These are phyloP conservation scores for Chlorospingus flavigularis DNA, from an alignment of 2,797 vertebrate genomes.

Conservation along the genomic window DNA sequence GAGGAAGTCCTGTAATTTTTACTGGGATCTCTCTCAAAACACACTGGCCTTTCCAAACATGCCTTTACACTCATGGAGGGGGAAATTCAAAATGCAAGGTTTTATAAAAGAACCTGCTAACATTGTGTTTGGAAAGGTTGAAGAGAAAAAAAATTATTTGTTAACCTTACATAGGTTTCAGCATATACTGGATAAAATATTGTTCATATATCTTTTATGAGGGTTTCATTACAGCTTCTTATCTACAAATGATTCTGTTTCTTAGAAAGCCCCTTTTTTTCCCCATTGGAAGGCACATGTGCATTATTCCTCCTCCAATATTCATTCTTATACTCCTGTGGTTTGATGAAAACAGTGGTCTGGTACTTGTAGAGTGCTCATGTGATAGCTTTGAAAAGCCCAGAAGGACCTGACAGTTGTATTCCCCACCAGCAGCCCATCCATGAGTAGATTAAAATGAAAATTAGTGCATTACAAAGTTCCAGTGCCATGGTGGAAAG, in stretches of 20 bases:
- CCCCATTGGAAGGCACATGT: background rate
- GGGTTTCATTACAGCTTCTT: background rate
- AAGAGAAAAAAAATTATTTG: background rate
- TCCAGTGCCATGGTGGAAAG: background rate
- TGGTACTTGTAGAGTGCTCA: background rate
- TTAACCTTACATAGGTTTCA: background rate
- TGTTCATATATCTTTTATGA: background rate
- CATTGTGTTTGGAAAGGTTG: background rate
- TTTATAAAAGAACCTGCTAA: background rate
- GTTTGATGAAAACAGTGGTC: background rate
- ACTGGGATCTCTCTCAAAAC: background rate
- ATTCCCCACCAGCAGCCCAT: background rate
- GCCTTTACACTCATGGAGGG: background rate
- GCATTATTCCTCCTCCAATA: background rate
- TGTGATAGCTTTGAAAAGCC: background rate
- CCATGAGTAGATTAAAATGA: background rate
- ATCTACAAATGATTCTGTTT: background rate
- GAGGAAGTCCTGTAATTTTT: background rate
- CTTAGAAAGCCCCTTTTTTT: background rate
- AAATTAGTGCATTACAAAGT: slow-evolving; percentile 21
- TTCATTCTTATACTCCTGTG: background rate
- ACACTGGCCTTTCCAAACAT: background rate
- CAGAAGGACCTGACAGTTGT: background rate
- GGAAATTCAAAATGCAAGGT: background rate
- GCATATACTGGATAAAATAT: background rate